Percentiles rank a stretch among this genome's conserved stretches.
Evolutionary conservation across 2,797 vertebrate species (phyloP).

Genomic region (Simalia tracyae): DNA sequence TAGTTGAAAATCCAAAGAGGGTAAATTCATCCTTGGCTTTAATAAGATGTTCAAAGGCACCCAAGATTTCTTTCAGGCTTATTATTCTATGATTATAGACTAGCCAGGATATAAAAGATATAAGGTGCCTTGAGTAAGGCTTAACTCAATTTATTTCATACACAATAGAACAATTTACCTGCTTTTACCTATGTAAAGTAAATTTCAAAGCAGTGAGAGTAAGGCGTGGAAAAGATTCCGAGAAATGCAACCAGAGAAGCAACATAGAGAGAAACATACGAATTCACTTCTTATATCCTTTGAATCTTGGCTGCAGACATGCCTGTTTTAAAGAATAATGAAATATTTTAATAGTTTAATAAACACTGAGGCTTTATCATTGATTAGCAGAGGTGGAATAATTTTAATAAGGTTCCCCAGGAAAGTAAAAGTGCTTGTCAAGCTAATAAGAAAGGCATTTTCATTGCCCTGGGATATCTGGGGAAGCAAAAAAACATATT

Average conservation of each 20-base stretch:
- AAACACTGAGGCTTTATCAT: neutral
- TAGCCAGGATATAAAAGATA: neutral
- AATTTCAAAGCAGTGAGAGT: neutral
- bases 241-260: neutral
- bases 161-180: neutral
- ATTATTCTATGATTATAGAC: neutral
- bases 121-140: neutral
- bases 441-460: neutral
- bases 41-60: neutral
- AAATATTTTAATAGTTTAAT: neutral
- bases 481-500: neutral
- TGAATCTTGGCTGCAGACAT: neutral
- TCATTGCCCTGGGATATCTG: neutral
- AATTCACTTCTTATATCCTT: neutral
- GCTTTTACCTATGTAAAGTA: neutral
- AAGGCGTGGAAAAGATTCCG: neutral
- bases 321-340: neutral
- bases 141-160: neutral
- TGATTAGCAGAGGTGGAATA: neutral
- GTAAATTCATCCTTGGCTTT: neutral
- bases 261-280: neutral
- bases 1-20: neutral
- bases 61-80: neutral
- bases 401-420: neutral
- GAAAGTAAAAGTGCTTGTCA: neutral